Conservation (phyloP, 2,888 invertebrate genomes). For the Oligia strigilis region DNA sequence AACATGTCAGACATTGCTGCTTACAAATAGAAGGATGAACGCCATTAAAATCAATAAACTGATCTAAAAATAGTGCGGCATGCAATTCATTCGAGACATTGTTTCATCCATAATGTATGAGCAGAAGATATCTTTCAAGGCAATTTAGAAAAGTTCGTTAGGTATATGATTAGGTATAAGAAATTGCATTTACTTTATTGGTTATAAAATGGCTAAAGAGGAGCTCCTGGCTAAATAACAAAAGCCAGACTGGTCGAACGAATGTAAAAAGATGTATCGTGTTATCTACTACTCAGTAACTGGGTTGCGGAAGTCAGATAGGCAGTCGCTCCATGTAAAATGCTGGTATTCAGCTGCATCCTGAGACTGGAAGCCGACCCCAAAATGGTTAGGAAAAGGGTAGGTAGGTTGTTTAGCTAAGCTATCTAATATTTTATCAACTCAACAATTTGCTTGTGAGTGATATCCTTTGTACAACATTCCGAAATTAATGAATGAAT, state of each 20-base stretch:
- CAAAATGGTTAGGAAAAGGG: not conserved
- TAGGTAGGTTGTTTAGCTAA: not conserved
- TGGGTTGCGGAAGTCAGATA: not conserved
- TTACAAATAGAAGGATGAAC: conserved; percentile 1
- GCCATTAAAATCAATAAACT: conserved; percentile 41
- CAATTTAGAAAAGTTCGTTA: too few relatives aligned
- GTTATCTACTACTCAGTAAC: not conserved
- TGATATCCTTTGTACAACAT: conserved; percentile 5
- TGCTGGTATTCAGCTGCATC: not conserved
- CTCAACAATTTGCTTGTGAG: not conserved
- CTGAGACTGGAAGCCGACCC: not conserved
- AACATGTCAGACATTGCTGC: too few relatives aligned
- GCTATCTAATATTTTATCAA: too few relatives aligned
- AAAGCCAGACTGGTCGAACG: not conserved
- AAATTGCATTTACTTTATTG: not conserved
- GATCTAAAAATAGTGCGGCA: not conserved
- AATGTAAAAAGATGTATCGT: not conserved
- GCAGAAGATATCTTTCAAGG: not conserved
- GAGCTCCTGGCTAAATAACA: not conserved
- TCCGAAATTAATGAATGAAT: conserved; percentile 42
- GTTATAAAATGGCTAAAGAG: not conserved
- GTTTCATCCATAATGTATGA: not conserved
- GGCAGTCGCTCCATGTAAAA: not conserved
- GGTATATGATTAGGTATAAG: not conserved
- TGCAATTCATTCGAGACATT: conserved; percentile 11